phyloP scores from a whole-genome alignment of 2,888 invertebrate genomes.

The Myopa tessellatipennis region DNA sequence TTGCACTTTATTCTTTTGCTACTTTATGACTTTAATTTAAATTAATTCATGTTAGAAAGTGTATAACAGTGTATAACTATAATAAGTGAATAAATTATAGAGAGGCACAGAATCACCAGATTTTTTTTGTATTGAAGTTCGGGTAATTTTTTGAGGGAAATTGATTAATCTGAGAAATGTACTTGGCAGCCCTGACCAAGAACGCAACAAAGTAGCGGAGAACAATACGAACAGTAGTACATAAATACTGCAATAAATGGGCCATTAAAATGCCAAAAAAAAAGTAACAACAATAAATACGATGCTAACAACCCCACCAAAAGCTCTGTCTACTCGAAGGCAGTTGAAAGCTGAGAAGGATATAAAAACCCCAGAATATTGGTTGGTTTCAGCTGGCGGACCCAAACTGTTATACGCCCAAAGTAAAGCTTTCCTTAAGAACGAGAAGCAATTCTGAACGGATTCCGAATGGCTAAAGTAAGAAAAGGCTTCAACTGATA shows the following conservation, averaged over 20 bases:
- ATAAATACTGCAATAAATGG: not conserved
- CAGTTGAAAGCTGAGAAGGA: not conserved
- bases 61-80: too few species aligned
- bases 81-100: too few species aligned
- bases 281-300: not conserved
- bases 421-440: constrained; percentile 11
- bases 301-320: not conserved
- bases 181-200: too few species aligned
- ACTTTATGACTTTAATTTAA: too few species aligned
- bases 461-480: too few species aligned
- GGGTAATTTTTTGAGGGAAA: not conserved
- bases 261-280: too few species aligned
- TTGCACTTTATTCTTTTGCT: too few species aligned
- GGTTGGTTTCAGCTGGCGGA: constrained; percentile 3
- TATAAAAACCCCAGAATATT: too few species aligned
- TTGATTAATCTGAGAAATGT: not conserved
- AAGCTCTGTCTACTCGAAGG: too few species aligned
- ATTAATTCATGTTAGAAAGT: too few species aligned
- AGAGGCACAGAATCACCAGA: too few species aligned
- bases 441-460: not conserved
- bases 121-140: not conserved
- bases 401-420: constrained; percentile 34
- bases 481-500: too few species aligned
- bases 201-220: not conserved
- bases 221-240: not conserved